Conservation (phyloP, 2,888 invertebrate species). For the Drosophila engyochracea region DNA sequence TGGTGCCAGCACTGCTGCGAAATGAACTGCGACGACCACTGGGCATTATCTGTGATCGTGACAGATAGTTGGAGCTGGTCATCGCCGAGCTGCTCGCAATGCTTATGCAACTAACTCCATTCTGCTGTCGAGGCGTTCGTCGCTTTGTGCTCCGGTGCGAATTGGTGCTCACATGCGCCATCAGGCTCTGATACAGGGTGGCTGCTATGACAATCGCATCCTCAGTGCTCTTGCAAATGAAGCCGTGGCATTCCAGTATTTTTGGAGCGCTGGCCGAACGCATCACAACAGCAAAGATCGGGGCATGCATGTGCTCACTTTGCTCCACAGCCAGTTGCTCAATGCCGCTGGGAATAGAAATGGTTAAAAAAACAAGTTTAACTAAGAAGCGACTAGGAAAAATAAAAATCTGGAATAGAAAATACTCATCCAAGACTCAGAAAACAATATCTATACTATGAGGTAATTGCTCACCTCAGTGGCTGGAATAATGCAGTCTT, state of each 20-base stretch:
- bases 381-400: not conserved
- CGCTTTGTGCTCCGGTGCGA: constrained; percentile 83
- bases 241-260: constrained; percentile 95
- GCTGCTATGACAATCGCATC: constrained; percentile 97
- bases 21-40: constrained; percentile 82
- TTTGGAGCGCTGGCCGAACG: constrained; percentile 91
- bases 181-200: constrained; percentile 94
- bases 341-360: constrained; percentile 75
- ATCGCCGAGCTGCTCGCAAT: constrained; percentile 88
- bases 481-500: constrained; percentile 89
- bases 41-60: constrained; percentile 72
- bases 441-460: not conserved
- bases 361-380: not conserved
- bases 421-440: not conserved
- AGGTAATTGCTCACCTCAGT: constrained; percentile 74
- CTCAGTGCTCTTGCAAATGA: constrained; percentile 95
- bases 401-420: not conserved
- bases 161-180: constrained; percentile 91
- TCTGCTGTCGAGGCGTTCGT: constrained; percentile 89
- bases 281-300: constrained; percentile 96
- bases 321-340: constrained; percentile 84
- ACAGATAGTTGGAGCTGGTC: constrained; percentile 83
- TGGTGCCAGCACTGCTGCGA: constrained; percentile 70
- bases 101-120: constrained; percentile 92
- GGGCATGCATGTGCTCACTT: constrained; percentile 90